Base-by-base conservation (phyloP, 1,140 invertebrate species). In the Pachyrhynchus sulphureomaculatus region DNA sequence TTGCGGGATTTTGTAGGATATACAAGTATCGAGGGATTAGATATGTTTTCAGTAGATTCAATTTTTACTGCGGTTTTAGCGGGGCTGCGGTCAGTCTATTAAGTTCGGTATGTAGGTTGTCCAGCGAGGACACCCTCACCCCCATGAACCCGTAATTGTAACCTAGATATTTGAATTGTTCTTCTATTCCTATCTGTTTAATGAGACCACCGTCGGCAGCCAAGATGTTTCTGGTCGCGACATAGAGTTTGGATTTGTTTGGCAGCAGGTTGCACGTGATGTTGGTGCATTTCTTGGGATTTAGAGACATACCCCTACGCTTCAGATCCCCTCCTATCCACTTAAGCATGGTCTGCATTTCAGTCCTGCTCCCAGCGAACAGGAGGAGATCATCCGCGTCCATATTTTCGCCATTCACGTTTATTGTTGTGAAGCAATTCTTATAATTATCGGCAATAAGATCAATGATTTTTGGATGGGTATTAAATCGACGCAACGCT, bases 401-500 rank as follows among this genome's bases (percentile, higher is more conserved):
- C 66, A 60, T 10, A 21, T 34, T 29, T 66, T 68, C 17, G 34
- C 18, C 10, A 54, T 29, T 44, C 0, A 68, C 67, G 34, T 57
- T 53, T n/a, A 58, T 32, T 8, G 24, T 45, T 0, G 72, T 75
- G 2, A 37, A 42, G 1, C 64, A 54, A 45, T 66, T 45, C 0
- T 49, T 17, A 44, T 70, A 74, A 12, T 65, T 15, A 10, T 54
- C 6, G 72, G 48, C 17, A 72, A 75, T 15, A 12, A 0, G 18
- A 2, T 8, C 23, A 29, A 8, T 26, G 37, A 17, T 69, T 59
- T 13, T 4, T 34, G 13, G 21, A n/a, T n/a, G n/a, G n/a, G 44
- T 2, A 1, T 24, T n/a, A 4, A 18, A n/a, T 9, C 51, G 13
- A 10, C 6, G 15, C 32, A 47, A 24, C 2, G 21, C 45, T 9